phyloP scores from a whole-genome alignment of 1,140 invertebrate species.

The Eueides isabella region DNA sequence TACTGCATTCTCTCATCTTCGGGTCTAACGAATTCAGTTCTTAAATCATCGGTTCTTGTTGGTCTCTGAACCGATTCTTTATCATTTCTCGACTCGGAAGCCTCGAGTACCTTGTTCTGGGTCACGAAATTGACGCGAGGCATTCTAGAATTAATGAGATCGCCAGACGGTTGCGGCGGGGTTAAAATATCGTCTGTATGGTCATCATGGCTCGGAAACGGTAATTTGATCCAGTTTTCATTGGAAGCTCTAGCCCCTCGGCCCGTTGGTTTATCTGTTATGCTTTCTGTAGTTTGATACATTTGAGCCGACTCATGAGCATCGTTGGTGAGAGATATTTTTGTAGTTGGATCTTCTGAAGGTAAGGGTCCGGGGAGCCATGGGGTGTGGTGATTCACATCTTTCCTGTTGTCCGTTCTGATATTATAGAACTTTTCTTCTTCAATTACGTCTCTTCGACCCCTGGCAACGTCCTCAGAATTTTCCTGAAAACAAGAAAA shows the following conservation, averaged over 20 bases:
- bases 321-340: constrained; percentile 66
- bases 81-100: constrained; percentile 77
- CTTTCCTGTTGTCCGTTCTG: constrained; percentile 53
- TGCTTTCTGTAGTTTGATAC: constrained; percentile 74
- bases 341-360: constrained; percentile 65
- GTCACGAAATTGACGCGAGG: constrained; percentile 80
- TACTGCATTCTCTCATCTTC: constrained; percentile 66
- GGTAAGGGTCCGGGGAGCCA: constrained; percentile 72
- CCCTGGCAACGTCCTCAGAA: constrained; percentile 50
- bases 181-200: constrained; percentile 64
- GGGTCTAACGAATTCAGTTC: constrained; percentile 78
- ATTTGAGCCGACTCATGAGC: constrained; percentile 53
- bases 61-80: constrained; percentile 74
- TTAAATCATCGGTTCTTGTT: constrained; percentile 70
- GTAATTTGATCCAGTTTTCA: constrained; percentile 80
- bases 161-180: constrained; percentile 69
- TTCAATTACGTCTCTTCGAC: constrained; percentile 73
- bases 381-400: constrained; percentile 57
- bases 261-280: constrained; percentile 75
- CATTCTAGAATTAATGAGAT: constrained; percentile 77
- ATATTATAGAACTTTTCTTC: constrained; percentile 77
- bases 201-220: constrained; percentile 63
- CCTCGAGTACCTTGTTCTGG: constrained; percentile 76
- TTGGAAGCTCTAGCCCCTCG: constrained; percentile 76
- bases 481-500: constrained; percentile 25